Conservation (phyloP, 2,888 invertebrate species). For the Punctoribates punctum region DNA sequence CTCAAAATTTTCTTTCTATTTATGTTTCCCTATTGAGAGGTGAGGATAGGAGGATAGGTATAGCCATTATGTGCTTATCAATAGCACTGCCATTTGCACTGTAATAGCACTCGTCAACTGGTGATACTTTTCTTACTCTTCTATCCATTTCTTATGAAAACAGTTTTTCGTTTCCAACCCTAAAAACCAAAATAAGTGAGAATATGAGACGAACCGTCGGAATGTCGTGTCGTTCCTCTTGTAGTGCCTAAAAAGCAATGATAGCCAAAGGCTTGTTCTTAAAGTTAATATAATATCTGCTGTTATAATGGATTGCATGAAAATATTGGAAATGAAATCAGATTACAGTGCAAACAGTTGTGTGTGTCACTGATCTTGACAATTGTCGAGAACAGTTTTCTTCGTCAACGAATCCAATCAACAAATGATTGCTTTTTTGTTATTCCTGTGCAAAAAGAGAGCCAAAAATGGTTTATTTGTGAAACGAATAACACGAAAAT, state of each 20-base stretch:
- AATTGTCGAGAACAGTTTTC: background rate
- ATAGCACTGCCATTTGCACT: background rate
- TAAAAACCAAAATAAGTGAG: background rate
- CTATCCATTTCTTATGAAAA: background rate
- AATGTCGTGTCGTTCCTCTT: background rate
- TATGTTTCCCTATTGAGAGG: conserved; percentile 12
- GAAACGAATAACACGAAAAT: too few relatives aligned
- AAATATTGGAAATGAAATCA: background rate
- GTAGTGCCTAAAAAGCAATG: background rate
- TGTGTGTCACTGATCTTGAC: conserved; percentile 6
- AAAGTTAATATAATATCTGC: background rate
- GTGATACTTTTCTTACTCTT: background rate
- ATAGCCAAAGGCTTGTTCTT: background rate
- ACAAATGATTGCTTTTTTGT: background rate
- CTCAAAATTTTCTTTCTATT: background rate
- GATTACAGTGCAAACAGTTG: background rate
- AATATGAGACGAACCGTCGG: too few relatives aligned
- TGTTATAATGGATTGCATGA: background rate
- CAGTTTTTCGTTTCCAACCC: background rate
- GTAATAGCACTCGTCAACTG: background rate
- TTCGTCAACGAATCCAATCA: background rate
- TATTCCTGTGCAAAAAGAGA: background rate
- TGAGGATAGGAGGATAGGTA: conserved; percentile 22
- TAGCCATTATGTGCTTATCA: background rate
- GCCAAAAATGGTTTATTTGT: too few relatives aligned